Evolutionary conservation across 1,140 invertebrate genomes (phyloP).

Genomic region (Ceratitis capitata): DNA sequence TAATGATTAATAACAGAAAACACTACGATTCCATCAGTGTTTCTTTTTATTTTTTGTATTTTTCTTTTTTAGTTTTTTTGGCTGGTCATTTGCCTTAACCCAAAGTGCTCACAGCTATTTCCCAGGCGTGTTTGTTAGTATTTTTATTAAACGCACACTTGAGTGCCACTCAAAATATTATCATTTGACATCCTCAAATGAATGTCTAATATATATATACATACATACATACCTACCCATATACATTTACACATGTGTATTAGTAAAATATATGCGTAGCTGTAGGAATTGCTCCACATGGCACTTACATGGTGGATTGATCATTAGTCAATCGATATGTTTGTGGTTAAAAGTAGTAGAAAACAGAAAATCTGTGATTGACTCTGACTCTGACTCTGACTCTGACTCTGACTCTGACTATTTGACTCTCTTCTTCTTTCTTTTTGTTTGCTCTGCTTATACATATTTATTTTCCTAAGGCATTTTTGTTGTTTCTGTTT

Average conservation of each 20-base stretch:
- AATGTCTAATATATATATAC: too few species aligned
- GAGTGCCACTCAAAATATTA: not conserved
- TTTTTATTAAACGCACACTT: not conserved
- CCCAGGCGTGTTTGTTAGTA: slow-evolving; percentile 2
- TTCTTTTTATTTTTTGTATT: too few species aligned
- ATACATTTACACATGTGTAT: too few species aligned
- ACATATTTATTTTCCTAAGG: slow-evolving; percentile 60
- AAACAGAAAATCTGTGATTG: not conserved
- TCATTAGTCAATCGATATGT: not conserved
- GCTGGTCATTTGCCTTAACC: not conserved
- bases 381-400: too few species aligned
- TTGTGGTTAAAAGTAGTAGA: not conserved
- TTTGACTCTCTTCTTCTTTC: too few species aligned
- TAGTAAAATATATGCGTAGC: not conserved
- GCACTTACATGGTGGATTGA: not conserved
- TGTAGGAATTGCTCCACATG: not conserved
- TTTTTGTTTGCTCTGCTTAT: not conserved
- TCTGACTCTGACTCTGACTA: too few species aligned
- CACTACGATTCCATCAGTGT: too few species aligned
- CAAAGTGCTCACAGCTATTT: not conserved
- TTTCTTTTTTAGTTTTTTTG: not conserved
- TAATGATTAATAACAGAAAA: not conserved
- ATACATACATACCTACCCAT: too few species aligned
- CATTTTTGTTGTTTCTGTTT: slow-evolving; percentile 49
- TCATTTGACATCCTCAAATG: not conserved